These are phyloP conservation scores for Proisotoma minuta DNA, from an alignment of 2,888 invertebrate genomes.

Conservation along the genomic window DNA sequence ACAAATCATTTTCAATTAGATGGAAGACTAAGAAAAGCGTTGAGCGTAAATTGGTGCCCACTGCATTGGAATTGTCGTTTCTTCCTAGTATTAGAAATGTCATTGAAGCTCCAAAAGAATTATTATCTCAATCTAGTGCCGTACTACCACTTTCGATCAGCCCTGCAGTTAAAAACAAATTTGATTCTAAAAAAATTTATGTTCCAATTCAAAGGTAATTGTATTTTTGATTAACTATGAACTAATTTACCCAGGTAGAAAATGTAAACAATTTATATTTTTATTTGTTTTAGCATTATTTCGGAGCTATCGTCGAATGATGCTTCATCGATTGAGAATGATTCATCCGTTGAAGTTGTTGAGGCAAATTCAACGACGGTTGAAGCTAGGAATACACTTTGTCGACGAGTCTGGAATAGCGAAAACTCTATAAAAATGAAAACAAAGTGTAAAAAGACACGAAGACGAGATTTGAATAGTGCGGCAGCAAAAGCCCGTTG, in stretches of 20 bases:
- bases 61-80: background rate
- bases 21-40: background rate
- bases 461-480: background rate
- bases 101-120: background rate
- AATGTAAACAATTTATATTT: background rate
- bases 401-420: background rate
- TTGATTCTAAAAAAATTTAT: background rate
- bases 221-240: too few species aligned
- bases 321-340: background rate
- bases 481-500: background rate
- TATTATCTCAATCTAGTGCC: background rate
- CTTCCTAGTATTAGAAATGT: background rate
- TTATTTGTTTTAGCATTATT: background rate
- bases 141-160: too few species aligned
- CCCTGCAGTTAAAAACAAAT: too few species aligned
- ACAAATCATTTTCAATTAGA: background rate
- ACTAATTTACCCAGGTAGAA: background rate
- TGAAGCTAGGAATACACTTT: background rate
- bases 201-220: background rate
- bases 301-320: background rate
- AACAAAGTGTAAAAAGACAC: background rate
- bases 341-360: background rate
- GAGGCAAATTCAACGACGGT: background rate
- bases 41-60: background rate
- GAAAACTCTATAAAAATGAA: background rate